A percentile compares a stretch with the other conserved stretches of the same genome.
phyloP scores from a whole-genome alignment of 2,797 vertebrate genomes.

The Crocodylus rhombifer region DNA sequence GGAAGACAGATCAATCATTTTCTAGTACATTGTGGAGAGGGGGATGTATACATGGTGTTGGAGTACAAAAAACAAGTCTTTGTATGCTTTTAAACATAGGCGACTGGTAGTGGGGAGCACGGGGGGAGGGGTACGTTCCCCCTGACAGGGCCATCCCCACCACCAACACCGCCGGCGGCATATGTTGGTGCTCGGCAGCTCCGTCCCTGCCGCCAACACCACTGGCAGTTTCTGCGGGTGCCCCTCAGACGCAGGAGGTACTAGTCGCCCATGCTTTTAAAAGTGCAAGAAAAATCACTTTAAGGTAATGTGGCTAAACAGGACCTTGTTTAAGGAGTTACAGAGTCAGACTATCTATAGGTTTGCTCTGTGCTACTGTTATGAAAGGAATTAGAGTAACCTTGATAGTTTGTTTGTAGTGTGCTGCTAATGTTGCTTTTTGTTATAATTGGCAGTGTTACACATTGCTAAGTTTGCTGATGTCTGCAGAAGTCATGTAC shows the following conservation, averaged over 20 bases:
- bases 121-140: too few relatives aligned
- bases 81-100: background rate
- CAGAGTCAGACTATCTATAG: background rate
- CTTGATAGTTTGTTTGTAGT: conserved; percentile 23
- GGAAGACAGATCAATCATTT: conserved; percentile 32
- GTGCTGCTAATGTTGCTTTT: conserved; percentile 32
- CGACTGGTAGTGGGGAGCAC: too few relatives aligned
- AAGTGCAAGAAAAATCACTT: background rate
- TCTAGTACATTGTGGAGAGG: background rate
- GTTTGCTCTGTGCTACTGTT: background rate
- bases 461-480: background rate
- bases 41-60: conserved; percentile 12
- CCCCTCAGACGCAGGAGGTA: too few relatives aligned
- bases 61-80: background rate
- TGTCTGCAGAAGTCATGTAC: background rate
- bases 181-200: too few relatives aligned
- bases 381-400: conserved; percentile 1
- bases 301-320: conserved; percentile 14
- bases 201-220: too few relatives aligned
- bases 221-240: too few relatives aligned
- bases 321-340: background rate
- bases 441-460: conserved; percentile 6
- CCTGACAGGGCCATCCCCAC: too few relatives aligned
- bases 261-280: conserved; percentile 13
- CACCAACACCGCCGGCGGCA: too few relatives aligned